phyloP scores from a whole-genome alignment of 2,888 invertebrate species.

The Pristionchus mayeri region DNA sequence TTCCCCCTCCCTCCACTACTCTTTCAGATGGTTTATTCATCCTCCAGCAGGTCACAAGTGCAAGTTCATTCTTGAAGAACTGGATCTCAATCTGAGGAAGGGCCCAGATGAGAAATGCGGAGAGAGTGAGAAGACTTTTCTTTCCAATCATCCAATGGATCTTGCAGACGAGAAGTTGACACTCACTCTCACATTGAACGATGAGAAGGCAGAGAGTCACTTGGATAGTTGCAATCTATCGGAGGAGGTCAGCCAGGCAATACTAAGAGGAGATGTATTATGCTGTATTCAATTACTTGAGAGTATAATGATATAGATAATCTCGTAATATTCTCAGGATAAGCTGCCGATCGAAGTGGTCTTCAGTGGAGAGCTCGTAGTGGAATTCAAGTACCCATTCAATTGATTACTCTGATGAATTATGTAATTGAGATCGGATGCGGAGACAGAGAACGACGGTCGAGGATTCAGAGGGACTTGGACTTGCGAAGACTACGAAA shows the following conservation, averaged over 20 bases:
- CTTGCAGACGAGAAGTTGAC: not conserved
- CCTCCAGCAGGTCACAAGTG: slow-evolving; percentile 17
- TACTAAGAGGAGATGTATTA: not conserved
- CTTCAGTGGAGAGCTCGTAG: not conserved
- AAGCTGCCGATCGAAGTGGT: not conserved
- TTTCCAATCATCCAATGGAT: not conserved
- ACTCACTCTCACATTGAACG: not conserved
- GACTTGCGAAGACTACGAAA: not conserved
- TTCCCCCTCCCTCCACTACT: not conserved
- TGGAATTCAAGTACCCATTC: not conserved
- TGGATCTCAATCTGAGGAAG: slow-evolving; percentile 1
- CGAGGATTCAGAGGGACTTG: slow-evolving; percentile 31
- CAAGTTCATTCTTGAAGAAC: not conserved
- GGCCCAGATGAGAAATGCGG: slow-evolving; percentile 12
- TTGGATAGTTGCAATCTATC: not conserved
- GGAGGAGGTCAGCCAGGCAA: not conserved
- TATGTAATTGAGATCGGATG: not conserved
- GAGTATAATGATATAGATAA: not conserved
- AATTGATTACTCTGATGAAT: not conserved
- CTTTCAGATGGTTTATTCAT: slow-evolving; percentile 16
- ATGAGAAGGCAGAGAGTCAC: not conserved
- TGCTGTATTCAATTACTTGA: not conserved
- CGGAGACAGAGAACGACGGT: not conserved
- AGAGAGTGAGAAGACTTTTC: slow-evolving; percentile 11
- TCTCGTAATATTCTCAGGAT: not conserved